Percentiles rank a stretch among this genome's conserved stretches.
phyloP scores from a whole-genome alignment of 2,113 vertebrate species.

The Chaetodon trifascialis region DNA sequence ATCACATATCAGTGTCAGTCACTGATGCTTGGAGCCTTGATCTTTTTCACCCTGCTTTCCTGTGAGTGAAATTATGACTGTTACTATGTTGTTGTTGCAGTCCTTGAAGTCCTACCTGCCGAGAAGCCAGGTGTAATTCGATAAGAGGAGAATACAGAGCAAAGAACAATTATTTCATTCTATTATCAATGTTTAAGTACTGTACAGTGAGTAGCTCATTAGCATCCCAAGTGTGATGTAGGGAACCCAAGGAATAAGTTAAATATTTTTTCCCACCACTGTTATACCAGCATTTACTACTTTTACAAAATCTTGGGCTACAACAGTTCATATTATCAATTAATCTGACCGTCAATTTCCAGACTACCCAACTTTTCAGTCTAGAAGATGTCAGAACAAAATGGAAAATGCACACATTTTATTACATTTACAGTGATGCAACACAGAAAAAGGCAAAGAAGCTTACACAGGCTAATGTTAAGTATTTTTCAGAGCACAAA shows the following conservation, averaged over 20 bases:
- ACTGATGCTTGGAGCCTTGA: not conserved
- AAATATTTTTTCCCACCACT: not conserved
- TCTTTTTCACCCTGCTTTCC: not conserved
- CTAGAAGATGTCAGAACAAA: not conserved
- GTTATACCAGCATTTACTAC: not conserved
- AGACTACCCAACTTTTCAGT: not conserved
- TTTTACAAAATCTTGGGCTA: not conserved
- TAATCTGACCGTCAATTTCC: not conserved
- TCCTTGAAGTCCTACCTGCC: constrained; percentile 74
- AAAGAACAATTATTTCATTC: constrained; percentile 70
- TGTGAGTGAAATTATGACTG: not conserved
- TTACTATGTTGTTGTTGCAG: constrained; percentile 1
- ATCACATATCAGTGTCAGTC: not conserved
- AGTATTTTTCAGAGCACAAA: not conserved
- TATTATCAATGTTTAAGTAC: not conserved
- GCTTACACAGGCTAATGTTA: not conserved
- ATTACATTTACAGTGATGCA: not conserved
- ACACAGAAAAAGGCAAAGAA: not conserved
- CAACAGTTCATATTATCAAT: not conserved
- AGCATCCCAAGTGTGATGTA: not conserved
- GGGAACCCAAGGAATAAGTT: not conserved
- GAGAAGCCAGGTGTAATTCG: constrained; percentile 71
- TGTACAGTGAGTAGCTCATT: not conserved
- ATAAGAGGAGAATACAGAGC: constrained; percentile 74
- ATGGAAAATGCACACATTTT: not conserved